These are phyloP conservation scores for Temnothorax longispinosus DNA, from an alignment of 1,140 invertebrate genomes.

Conservation along the genomic window DNA sequence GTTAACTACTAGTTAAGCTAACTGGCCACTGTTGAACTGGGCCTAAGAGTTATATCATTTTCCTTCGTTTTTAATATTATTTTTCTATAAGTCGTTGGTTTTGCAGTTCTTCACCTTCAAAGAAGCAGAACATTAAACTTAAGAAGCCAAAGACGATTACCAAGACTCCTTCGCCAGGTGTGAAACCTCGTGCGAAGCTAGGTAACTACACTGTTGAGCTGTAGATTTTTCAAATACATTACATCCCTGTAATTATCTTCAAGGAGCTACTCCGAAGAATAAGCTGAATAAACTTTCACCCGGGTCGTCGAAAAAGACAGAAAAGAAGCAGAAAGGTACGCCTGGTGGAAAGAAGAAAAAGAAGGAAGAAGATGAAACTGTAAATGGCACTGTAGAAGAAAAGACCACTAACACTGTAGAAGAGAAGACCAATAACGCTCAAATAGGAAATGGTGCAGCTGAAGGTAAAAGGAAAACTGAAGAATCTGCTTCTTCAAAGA, in stretches of 20 bases:
- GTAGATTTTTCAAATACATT: neutral
- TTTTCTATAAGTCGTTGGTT: constrained; percentile 24
- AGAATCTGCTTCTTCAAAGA: neutral
- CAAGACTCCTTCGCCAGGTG: constrained; percentile 43
- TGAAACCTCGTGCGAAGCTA: constrained; percentile 47
- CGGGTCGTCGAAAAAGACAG: constrained; percentile 28
- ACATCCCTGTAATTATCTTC: constrained; percentile 3
- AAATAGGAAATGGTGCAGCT: neutral
- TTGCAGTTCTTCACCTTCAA: constrained; percentile 61
- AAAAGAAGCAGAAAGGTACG: constrained; percentile 49
- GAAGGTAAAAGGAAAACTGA: neutral
- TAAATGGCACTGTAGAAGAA: neutral
- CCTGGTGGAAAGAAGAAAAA: constrained; percentile 35
- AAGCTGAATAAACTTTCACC: constrained; percentile 44
- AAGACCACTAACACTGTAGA: neutral
- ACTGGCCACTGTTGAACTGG: too few relatives aligned
- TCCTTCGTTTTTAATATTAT: neutral
- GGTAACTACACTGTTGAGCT: constrained; percentile 2
- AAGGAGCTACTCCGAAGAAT: constrained; percentile 38
- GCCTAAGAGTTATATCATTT: neutral
- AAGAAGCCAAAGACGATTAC: constrained; percentile 49
- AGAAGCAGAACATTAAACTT: constrained; percentile 54
- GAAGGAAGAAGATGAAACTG: constrained; percentile 24
- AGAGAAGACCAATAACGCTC: neutral
- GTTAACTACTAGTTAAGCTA: too few relatives aligned